Evolutionary conservation across 2,113 vertebrate genomes (phyloP), one percentile per base, ranked within the genome.

Genomic region (Archocentrus centrarchus): DNA sequence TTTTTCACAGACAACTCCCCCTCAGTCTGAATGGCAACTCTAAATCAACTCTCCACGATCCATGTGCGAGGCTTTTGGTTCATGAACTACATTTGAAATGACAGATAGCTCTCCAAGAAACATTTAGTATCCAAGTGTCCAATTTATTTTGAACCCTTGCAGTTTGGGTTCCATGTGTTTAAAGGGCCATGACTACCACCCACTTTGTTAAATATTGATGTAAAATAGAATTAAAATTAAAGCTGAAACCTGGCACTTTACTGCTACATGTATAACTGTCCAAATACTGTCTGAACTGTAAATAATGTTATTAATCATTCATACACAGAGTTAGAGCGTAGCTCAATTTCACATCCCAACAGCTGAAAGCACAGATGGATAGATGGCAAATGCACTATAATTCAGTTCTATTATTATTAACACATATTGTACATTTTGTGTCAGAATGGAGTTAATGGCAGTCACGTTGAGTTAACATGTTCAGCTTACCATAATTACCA

Each of bases 271-370:
- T 62, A 35, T 61, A 50, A 63, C 59, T 53, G 44, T 79, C 41
- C 59, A 62, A 35, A 79, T 53, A 62, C 59, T 50, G 59, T 62
- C 27, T 79, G 7, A 9, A 79, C 68, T 73, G 68, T 73, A 73
- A 73, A 75, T 80, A 80, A 64, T 60, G 57, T 70, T 53, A 77
- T 77, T 58, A 84, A 53, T 84, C 66, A 73, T 77, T 77, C 57
- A 84, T 76, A 53, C 63, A 41, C 11, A 59, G 11, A 41, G 32
- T 70, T 58, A 53, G 55, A 80, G 75, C 4, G 3, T 1, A 7
- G 50, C 75, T 81, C 53, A 70, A 57, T 81, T 78, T 22, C 59
- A 75, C 39, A 73, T 62, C 20, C 59, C 77, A 61, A 15, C 66
- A 77, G 61, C 62, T 78, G 55, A 47, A 79, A 15, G 37, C 68